Conservation (phyloP, 2,888 invertebrate species). For the Aphodius granarius region DNA sequence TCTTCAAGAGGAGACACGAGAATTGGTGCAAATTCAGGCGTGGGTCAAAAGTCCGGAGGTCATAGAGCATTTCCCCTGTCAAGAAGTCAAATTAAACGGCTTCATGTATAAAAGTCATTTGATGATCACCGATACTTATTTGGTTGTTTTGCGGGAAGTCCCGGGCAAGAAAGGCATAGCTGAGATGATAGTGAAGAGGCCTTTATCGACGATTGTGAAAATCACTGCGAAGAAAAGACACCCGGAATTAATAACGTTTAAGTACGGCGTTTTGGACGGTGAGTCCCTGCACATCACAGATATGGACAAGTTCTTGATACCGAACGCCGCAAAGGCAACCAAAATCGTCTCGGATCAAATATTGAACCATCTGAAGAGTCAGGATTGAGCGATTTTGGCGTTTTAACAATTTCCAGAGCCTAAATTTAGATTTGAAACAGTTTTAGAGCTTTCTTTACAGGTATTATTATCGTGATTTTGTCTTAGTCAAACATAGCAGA, state of each 20-base stretch:
- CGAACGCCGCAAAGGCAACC: constrained; percentile 88
- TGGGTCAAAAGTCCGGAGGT: constrained; percentile 85
- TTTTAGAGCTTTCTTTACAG: not conserved
- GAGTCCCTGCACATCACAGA: constrained; percentile 81
- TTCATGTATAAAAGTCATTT: constrained; percentile 87
- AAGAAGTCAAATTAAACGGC: constrained; percentile 88
- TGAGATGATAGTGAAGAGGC: constrained; percentile 83
- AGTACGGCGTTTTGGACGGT: constrained; percentile 86
- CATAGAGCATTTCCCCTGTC: constrained; percentile 85
- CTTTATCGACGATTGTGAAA: constrained; percentile 90
- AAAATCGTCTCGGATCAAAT: constrained; percentile 90
- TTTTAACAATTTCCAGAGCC: not conserved
- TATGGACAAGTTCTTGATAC: constrained; percentile 91
- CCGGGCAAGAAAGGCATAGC: constrained; percentile 77
- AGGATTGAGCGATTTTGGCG: constrained; percentile 36
- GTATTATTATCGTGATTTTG: constrained; percentile 9
- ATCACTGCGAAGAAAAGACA: constrained; percentile 96
- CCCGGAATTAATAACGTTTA: constrained; percentile 96
- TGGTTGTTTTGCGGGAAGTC: constrained; percentile 82
- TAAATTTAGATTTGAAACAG: not conserved
- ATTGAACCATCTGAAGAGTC: constrained; percentile 61
- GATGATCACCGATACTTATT: constrained; percentile 81
- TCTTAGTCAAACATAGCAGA: not conserved
- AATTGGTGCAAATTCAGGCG: constrained; percentile 77
- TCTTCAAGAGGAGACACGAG: constrained; percentile 65